phyloP scores from a whole-genome alignment of 2,888 invertebrate species.

The Stegophylla sp. region DNA sequence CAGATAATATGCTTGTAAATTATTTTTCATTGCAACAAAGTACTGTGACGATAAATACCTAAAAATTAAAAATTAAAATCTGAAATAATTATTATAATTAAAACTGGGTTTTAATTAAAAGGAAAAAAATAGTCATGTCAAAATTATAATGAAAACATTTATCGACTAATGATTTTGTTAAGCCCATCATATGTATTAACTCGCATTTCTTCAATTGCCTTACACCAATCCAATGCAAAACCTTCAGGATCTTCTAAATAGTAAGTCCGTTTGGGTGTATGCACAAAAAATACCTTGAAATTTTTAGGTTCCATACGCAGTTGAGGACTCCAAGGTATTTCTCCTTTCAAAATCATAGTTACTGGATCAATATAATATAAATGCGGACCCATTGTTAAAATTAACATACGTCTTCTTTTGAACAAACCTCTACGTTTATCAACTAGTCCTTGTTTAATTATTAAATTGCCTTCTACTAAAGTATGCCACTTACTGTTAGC shows the following conservation, averaged over 20 bases:
- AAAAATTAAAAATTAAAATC: constrained; percentile 47
- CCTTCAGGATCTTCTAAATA: constrained; percentile 95
- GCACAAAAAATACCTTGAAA: constrained; percentile 96
- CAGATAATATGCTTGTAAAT: constrained; percentile 53
- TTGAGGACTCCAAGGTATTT: constrained; percentile 92
- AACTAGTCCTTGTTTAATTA: constrained; percentile 91
- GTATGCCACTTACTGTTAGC: constrained; percentile 76
- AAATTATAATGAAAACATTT: constrained; percentile 57
- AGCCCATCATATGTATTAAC: constrained; percentile 69
- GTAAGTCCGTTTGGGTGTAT: constrained; percentile 97
- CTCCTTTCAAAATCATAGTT: constrained; percentile 92
- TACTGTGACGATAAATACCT: constrained; percentile 56
- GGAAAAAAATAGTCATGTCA: constrained; percentile 12
- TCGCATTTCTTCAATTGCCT: constrained; percentile 88
- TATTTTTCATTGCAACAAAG: constrained; percentile 52
- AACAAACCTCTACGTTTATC: constrained; percentile 94
- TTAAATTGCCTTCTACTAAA: constrained; percentile 89
- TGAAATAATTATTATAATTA: constrained; percentile 32
- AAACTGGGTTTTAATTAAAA: constrained; percentile 15
- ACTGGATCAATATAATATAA: constrained; percentile 95
- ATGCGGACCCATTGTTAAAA: constrained; percentile 93
- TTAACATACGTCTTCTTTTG: constrained; percentile 88
- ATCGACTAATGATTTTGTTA: constrained; percentile 47
- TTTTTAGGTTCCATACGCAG: constrained; percentile 91
- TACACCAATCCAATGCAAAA: constrained; percentile 91